These are phyloP conservation scores for Enteromius anoplus DNA, from an alignment of 2,797 vertebrate genomes.

Conservation along the genomic window DNA sequence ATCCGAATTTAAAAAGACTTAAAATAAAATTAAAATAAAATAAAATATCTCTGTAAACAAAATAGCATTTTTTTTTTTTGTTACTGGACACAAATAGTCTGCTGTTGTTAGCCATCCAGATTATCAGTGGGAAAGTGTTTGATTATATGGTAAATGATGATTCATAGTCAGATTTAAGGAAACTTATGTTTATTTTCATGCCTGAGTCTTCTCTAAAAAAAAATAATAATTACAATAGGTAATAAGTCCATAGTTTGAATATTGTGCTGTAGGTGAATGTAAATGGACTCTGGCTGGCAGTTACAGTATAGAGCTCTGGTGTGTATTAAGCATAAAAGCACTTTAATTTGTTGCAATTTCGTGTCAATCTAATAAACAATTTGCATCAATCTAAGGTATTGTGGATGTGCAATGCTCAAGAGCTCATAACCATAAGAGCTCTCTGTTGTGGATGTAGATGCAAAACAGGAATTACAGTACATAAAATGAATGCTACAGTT, in stretches of 20 bases:
- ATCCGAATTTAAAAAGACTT: neutral
- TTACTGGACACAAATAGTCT: neutral
- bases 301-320: neutral
- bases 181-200: neutral
- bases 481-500: neutral
- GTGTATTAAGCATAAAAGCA: constrained; percentile 27
- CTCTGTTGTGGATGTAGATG: constrained; percentile 30
- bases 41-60: neutral
- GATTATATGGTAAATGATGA: neutral
- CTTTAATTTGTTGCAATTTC: constrained; percentile 46
- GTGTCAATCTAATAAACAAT: constrained; percentile 39
- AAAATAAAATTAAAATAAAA: neutral
- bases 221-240: neutral
- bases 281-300: neutral
- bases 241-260: neutral
- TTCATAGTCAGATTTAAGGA: neutral
- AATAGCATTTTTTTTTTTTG: neutral
- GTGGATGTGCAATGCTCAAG: constrained; percentile 33
- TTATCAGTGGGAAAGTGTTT: neutral
- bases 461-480: constrained; percentile 16
- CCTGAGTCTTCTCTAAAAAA: neutral
- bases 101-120: neutral
- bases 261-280: neutral
- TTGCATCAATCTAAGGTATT: constrained; percentile 21
- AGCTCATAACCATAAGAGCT: constrained; percentile 42